Evolutionary conservation across 1,140 invertebrate species (phyloP), one percentile per base, ranked within the genome.

Genomic region (Pogonus chalceus): DNA sequence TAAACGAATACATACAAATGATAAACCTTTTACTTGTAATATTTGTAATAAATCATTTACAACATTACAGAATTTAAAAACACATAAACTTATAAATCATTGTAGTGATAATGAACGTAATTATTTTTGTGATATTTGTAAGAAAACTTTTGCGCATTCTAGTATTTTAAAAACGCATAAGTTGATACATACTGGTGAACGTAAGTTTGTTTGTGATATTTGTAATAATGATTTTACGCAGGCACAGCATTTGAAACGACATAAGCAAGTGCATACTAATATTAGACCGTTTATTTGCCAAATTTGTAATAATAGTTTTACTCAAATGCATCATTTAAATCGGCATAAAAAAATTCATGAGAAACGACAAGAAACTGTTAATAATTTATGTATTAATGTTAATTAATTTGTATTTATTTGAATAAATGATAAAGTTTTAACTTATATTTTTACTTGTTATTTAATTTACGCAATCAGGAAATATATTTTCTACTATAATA

Each of bases 211-310:
- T 43, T 43, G 37, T 18, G 18, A 43, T 43, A 43, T 43, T 12
- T 43, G 37, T 43, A 16, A 16, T 4, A 7, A 43, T 43, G 3
- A 16, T 10, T 43, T 43, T 18, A 16, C 37, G 18, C 37, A 43
- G 35, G 69, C 71, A 4, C 65, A 74, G 0, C 71, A 71, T 2
- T 57, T 79, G 18, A 68, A 68, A n/a, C 69, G 70, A 2, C 79
- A 82, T 58, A 69, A 65, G 50, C 65, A 74, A 2, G 74, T 73
- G 16, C 79, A 80, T 58, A 75, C 75, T 1, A 76, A 76, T 0
- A 72, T 76, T 53, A 69, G 66, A 52, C 77, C 77, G 10, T 76
- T 75, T 56, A 59, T 64, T 23, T 77, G 76, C 58, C 21, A 22
- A 18, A 52, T 55, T 35, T 62, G 58, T 55, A 58, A 58, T 20